These are phyloP conservation scores for Dendrocopos noguchii DNA, from an alignment of 2,113 vertebrate genomes.

Conservation along the genomic window DNA sequence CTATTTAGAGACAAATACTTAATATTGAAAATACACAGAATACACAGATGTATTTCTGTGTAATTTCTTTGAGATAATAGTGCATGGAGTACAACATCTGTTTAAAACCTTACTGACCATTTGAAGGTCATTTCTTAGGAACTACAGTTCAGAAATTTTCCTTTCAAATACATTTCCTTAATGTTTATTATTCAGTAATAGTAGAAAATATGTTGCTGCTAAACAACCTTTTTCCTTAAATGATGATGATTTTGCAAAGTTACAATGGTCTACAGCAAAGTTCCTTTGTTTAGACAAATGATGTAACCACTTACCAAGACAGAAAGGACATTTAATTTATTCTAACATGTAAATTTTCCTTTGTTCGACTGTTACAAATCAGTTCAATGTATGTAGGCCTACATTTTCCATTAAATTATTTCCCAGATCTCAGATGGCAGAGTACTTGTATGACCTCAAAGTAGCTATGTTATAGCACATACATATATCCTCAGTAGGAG, in stretches of 20 bases:
- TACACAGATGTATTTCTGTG: background rate
- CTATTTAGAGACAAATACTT: background rate
- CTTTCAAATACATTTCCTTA: background rate
- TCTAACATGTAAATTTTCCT: background rate
- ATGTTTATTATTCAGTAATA: background rate
- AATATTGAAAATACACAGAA: background rate
- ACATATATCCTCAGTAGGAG: background rate
- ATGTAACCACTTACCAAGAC: background rate
- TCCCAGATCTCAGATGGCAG: background rate
- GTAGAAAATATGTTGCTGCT: background rate
- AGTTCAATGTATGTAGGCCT: background rate
- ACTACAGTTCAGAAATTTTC: background rate
- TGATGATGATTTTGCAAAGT: background rate
- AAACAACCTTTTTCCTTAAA: background rate
- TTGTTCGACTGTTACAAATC: background rate
- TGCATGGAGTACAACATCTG: background rate
- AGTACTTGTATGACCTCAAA: background rate
- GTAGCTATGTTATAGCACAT: background rate
- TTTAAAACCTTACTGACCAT: background rate
- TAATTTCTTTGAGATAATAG: background rate
- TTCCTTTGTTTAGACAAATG: background rate
- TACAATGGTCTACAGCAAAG: background rate
- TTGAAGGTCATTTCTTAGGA: background rate
- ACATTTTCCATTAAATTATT: background rate
- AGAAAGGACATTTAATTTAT: background rate